A percentile compares a stretch with the other conserved stretches of the same genome.
Evolutionary conservation across 2,797 vertebrate species (phyloP).

Genomic region (Hyperoplus lanceolatus): DNA sequence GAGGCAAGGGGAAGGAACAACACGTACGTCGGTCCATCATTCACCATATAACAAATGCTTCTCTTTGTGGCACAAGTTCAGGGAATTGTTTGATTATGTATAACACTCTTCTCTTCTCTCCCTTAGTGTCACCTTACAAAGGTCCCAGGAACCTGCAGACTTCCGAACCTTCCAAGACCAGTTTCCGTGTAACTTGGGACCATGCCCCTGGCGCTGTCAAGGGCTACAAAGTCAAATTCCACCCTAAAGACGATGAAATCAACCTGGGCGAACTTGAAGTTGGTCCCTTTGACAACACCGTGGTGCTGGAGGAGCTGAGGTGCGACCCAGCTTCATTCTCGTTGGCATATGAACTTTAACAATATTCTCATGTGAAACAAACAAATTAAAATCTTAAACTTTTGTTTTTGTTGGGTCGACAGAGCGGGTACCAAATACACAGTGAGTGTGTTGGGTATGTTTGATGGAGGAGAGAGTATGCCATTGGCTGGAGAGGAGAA

Average conservation of each 20-base stretch:
- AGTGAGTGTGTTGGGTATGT: slow-evolving; percentile 97
- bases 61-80: slow-evolving; percentile 15
- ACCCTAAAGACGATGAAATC: slow-evolving; percentile 88
- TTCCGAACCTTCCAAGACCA: slow-evolving; percentile 95
- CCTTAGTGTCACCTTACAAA: slow-evolving; percentile 92
- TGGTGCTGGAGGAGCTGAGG: slow-evolving; percentile 98
- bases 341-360: neutral
- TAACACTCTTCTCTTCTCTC: slow-evolving; percentile 12
- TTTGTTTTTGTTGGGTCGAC: slow-evolving; percentile 39
- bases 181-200: slow-evolving; percentile 98
- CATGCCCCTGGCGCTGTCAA: slow-evolving; percentile 93
- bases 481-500: slow-evolving; percentile 96
- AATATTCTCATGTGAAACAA: neutral
- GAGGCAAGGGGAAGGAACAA: slow-evolving; percentile 94
- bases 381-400: neutral
- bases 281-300: slow-evolving; percentile 96
- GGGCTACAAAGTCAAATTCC: slow-evolving; percentile 96
- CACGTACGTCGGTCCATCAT: slow-evolving; percentile 85
- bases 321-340: slow-evolving; percentile 64
- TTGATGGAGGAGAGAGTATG: slow-evolving; percentile 96
- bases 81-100: neutral
- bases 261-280: slow-evolving; percentile 91
- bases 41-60: slow-evolving; percentile 3
- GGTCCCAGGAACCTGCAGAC: slow-evolving; percentile 95
- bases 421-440: slow-evolving; percentile 96